phyloP scores from a whole-genome alignment of 2,113 vertebrate genomes.

The Limnothrissa miodon region DNA sequence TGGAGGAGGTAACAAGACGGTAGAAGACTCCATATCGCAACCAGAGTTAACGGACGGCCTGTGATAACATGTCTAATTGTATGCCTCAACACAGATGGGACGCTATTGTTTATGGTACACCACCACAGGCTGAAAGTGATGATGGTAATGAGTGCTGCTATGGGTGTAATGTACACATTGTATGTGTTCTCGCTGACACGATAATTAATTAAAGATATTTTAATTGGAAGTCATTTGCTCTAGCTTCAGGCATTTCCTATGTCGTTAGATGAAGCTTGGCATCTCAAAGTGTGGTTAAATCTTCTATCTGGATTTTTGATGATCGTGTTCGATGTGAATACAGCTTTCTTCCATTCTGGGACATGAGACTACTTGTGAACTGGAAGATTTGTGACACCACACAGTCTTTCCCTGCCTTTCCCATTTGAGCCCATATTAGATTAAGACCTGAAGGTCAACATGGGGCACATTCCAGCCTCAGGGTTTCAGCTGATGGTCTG shows the following conservation, averaged over 20 bases:
- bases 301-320: not conserved
- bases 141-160: too few species aligned
- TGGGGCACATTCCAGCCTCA: not conserved
- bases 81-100: too few species aligned
- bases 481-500: not conserved
- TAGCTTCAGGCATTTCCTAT: not conserved
- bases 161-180: too few species aligned
- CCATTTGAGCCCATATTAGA: not conserved
- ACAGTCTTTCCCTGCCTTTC: not conserved
- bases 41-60: not conserved
- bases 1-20: not conserved
- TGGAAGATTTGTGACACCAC: not conserved
- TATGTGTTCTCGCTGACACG: too few species aligned
- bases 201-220: too few species aligned
- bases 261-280: not conserved
- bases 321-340: not conserved
- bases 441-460: not conserved
- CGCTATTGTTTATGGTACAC: too few species aligned
- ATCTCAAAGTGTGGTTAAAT: not conserved
- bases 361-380: not conserved
- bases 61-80: not conserved
- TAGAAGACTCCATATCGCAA: not conserved
- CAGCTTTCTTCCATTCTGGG: not conserved
- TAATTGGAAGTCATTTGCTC: not conserved
- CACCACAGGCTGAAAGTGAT: too few species aligned